Percentiles rank a stretch among this genome's conserved stretches.
These are phyloP conservation scores for Lasioglossum figueresi DNA, from an alignment of 2,888 invertebrate genomes.

Conservation along the genomic window DNA sequence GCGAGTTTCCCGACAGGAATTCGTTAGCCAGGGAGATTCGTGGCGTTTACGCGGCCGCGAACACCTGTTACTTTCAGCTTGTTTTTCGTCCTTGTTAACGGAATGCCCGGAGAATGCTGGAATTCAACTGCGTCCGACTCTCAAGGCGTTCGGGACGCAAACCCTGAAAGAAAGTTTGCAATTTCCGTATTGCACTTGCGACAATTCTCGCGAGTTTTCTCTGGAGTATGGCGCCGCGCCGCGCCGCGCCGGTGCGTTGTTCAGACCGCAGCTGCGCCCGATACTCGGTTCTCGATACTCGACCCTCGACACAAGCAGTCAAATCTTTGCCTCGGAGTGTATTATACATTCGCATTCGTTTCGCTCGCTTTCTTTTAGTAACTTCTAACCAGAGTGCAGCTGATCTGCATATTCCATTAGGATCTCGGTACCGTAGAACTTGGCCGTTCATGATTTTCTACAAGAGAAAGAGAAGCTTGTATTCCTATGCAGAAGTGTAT, in stretches of 20 bases:
- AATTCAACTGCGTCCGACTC: background rate
- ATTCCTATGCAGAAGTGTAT: too few relatives aligned
- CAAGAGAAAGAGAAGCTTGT: too few relatives aligned
- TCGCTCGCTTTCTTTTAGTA: background rate
- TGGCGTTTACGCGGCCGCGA: constrained; percentile 11
- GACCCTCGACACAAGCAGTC: background rate
- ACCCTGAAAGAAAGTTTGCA: constrained; percentile 2
- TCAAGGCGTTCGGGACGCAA: background rate
- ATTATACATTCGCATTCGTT: constrained; percentile 8
- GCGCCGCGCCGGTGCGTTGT: background rate
- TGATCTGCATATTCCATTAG: too few relatives aligned
- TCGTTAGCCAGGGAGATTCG: background rate
- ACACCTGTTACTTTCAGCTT: constrained; percentile 18
- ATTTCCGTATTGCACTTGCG: background rate
- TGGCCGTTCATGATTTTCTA: too few relatives aligned
- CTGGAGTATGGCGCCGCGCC: background rate
- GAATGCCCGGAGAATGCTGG: background rate
- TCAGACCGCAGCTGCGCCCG: background rate
- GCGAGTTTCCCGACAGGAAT: background rate
- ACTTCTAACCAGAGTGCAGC: background rate
- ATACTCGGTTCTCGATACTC: background rate
- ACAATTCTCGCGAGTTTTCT: constrained; percentile 4
- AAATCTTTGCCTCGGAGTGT: background rate
- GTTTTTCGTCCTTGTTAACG: constrained; percentile 15
- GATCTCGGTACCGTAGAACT: too few relatives aligned